These are phyloP conservation scores for Rhorus exstirpatorius DNA, from an alignment of 2,888 invertebrate genomes.

Conservation along the genomic window DNA sequence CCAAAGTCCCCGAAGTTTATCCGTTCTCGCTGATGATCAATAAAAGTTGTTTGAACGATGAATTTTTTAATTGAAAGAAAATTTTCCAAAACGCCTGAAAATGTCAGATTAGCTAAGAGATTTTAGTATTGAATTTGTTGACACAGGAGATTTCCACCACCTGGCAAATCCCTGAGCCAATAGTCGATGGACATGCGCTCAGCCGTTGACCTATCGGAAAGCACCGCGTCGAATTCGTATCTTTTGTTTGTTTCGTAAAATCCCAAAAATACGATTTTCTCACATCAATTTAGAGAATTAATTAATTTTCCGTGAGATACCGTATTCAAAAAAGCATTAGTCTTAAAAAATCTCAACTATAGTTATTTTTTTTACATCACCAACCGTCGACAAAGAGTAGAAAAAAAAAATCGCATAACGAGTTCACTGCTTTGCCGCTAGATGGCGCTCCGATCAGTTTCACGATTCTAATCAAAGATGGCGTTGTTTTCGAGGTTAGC, in stretches of 20 bases:
- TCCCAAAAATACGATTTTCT: background rate
- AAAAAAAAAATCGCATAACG: background rate
- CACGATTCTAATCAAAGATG: slow-evolving; percentile 41
- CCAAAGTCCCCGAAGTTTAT: background rate
- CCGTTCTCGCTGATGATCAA: background rate
- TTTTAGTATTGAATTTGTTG: slow-evolving; percentile 44
- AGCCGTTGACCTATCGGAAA: slow-evolving; percentile 46
- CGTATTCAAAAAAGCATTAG: no score
- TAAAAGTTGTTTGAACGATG: background rate
- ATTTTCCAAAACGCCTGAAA: background rate
- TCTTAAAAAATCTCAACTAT: no score
- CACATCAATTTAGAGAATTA: background rate
- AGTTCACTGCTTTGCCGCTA: background rate
- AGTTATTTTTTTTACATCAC: background rate
- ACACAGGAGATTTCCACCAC: slow-evolving; percentile 54
- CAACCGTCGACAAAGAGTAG: background rate
- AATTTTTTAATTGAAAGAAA: no score
- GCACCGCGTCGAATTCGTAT: slow-evolving; percentile 64
- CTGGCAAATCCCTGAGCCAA: slow-evolving; percentile 40
- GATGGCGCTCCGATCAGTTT: slow-evolving; percentile 17
- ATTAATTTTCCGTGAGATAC: no score
- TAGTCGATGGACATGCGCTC: slow-evolving; percentile 51
- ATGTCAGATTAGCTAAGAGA: slow-evolving; percentile 29
- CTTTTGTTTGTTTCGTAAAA: slow-evolving; percentile 2
- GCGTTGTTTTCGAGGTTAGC: slow-evolving; percentile 28